Conservation (phyloP, 2,797 vertebrate species). For the Scarus forsteni region DNA sequence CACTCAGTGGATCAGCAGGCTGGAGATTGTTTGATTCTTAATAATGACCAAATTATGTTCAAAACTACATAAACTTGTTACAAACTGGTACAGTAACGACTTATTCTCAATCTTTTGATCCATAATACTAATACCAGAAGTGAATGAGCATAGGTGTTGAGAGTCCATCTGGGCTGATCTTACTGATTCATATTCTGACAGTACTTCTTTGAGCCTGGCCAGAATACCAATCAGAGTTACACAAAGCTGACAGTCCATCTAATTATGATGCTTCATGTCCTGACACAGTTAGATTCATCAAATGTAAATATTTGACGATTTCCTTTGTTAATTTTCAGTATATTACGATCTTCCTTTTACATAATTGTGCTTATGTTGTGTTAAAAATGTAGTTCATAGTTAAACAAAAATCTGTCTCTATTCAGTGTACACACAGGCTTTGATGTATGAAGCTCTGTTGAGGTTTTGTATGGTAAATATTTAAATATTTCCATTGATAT, state of each 20-base stretch:
- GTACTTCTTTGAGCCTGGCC: constrained; percentile 26
- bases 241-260: constrained; percentile 42
- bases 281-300: constrained; percentile 15
- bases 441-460: constrained; percentile 51
- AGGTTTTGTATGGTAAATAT: constrained; percentile 67
- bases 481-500: constrained; percentile 69
- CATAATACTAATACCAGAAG: neutral
- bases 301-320: neutral
- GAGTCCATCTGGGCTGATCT: constrained; percentile 48
- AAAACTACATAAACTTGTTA: neutral
- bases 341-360: constrained; percentile 6
- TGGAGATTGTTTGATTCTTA: no score
- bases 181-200: constrained; percentile 64
- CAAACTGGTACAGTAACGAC: neutral
- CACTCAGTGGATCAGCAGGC: no score
- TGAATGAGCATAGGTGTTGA: constrained; percentile 34
- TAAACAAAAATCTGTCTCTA: constrained; percentile 36
- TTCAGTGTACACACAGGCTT: constrained; percentile 25
- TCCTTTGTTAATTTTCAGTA: neutral
- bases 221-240: constrained; percentile 55
- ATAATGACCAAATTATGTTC: no score
- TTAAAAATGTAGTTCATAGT: constrained; percentile 23
- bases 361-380: constrained; percentile 6
- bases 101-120: neutral
- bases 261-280: constrained; percentile 31